Conservation (phyloP, 2,888 invertebrate species). For the Nemoura dubitans region DNA sequence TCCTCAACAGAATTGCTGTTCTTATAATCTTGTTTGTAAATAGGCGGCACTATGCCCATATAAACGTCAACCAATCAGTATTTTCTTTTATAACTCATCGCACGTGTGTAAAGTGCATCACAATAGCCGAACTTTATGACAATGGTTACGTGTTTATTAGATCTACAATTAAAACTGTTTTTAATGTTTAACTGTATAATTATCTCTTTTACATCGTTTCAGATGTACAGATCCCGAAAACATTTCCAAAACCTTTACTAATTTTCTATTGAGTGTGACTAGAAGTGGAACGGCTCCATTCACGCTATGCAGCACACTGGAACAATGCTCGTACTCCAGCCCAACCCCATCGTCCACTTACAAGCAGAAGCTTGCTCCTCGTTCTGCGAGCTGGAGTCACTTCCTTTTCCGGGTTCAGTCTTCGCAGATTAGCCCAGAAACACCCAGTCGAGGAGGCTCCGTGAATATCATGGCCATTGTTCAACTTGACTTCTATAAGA, state of each 20-base stretch:
- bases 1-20: neutral
- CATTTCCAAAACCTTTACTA: neutral
- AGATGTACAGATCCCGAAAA: neutral
- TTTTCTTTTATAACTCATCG: neutral
- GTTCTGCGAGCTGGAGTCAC: neutral
- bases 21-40: neutral
- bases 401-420: neutral
- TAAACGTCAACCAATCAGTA: neutral
- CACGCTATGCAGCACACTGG: neutral
- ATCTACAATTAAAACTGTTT: constrained; percentile 1
- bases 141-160: neutral
- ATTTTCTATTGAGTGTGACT: neutral
- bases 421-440: neutral
- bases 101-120: too few species aligned
- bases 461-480: neutral
- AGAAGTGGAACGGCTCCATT: neutral
- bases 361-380: neutral
- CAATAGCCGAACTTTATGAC: neutral
- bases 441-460: neutral
- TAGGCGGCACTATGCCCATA: neutral
- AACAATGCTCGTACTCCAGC: neutral
- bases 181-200: neutral
- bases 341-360: neutral
- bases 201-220: neutral
- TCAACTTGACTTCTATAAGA: neutral